Base-by-base conservation (phyloP, 2,797 vertebrate species). In the Staurois parvus region DNA sequence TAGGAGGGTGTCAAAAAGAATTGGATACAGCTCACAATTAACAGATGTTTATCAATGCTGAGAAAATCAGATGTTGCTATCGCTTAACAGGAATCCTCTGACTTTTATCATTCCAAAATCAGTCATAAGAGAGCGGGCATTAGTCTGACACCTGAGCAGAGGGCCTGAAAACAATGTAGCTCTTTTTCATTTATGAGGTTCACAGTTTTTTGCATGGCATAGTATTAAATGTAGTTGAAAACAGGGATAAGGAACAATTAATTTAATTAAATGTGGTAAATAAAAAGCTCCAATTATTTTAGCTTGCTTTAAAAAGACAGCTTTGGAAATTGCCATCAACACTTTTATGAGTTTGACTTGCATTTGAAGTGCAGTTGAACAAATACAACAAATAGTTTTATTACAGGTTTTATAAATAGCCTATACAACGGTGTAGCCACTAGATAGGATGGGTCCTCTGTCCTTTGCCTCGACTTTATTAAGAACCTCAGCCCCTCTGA, bases 1-100 rank as follows among this genome's bases (percentile, higher is more conserved):
- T 79, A 7, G 77, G 64, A 48, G 67, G 76, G 45, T 70, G 78
- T 80, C 66, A 80, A 45, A 37, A 28, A 70, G 28, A 80, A 70
- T 21, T 15, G n/a, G 28, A 80, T 80, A 28, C 45, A 59, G 9
- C 66, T 72, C 42, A 59, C 19, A 70, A 80, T 80, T 72, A 80
- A 70, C 42, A 80, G 78, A 80, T 70, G 24, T 80, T 72, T 42
- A 64, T 66, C 59, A 56, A 19, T 32, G 62, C 13, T 29, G 28
- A 26, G 19, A 24, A 69, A 68, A 79, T 67, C 45, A 21, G 32
- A 21, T 48, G 67, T 21, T 79, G 19, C 59, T 24, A 12, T 26
- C 28, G 26, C 40, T 19, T 68, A 68, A 48, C 13, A n/a, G 45
- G 45, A 79, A 68, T 28, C 76, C 30, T 29, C 37, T 68, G 76